Evolutionary conservation across 2,888 invertebrate species (phyloP), one percentile per base, ranked within the genome.

Genomic region (Polyommatus icarus): DNA sequence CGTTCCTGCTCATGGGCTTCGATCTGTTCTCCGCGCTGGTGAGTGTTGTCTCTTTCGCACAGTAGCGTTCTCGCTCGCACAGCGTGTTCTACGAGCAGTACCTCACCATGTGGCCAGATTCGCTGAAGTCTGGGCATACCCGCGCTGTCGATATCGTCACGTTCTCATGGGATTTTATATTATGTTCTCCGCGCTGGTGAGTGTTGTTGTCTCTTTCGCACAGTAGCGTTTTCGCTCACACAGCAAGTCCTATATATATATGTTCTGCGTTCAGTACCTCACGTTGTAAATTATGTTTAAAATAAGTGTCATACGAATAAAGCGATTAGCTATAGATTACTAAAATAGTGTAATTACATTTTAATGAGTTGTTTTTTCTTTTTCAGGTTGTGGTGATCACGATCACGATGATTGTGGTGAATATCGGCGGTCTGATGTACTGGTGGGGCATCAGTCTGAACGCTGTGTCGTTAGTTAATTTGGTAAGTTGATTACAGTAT

Each of bases 231-330:
- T 8, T 36, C 36, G 36, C 36, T 36, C 36, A 6, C 36, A 7
- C 36, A 36, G 36, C 89, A 8, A 8, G 36, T 8, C 7, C 36
- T 7, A 8, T 36, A 99, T 99, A 36, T 7, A 8, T 36, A 99
- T 99, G 40, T 99, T 98, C 94, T 99, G 99, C 89, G 99, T 99
- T 89, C 99, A 99, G 93, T 99, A 99, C 90, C 94, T 99, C 81
- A 98, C 98, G 7, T 36, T 36, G 36, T 36, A 7, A 36, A 36
- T 36, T 7, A 8, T 36, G 36, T 36, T n/a, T n/a, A n/a, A 7
- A 36, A 36, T 7, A 36, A 36, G 7, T 36, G 36, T 8, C 1
- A 36, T 36, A 36, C 1, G 36, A 36, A 7, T 7, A 6, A 36
- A 36, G 36, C 36, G 7, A 36, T 36, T 36, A 36, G 36, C 1